These are phyloP conservation scores for Acanthoscelides obtectus DNA, from an alignment of 2,888 invertebrate genomes.

Conservation along the genomic window DNA sequence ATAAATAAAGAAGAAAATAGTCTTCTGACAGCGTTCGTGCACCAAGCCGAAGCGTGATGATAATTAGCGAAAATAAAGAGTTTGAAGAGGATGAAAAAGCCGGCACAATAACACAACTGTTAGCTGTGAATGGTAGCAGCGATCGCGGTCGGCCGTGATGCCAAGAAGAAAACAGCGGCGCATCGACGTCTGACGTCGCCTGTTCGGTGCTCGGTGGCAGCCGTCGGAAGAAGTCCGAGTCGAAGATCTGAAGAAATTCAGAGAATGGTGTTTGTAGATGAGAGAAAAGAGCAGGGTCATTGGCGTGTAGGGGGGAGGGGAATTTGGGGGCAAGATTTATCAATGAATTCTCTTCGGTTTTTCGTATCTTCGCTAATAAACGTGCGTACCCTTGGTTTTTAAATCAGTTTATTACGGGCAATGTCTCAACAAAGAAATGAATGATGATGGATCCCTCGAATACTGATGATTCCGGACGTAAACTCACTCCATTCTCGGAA, in stretches of 20 bases:
- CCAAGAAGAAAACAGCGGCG: neutral
- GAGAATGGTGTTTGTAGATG: neutral
- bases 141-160: neutral
- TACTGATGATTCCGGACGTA: too few species aligned
- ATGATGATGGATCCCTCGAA: too few species aligned
- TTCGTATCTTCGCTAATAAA: too few species aligned
- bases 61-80: neutral
- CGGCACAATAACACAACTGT: neutral
- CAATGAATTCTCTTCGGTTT: too few species aligned
- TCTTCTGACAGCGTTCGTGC: neutral
- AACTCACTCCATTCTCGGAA: too few species aligned
- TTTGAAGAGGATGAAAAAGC: neutral
- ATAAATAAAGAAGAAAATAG: neutral
- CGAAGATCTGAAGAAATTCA: neutral
- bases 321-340: neutral
- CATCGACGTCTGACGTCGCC: neutral
- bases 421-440: too few species aligned
- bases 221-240: neutral
- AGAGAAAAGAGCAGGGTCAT: neutral
- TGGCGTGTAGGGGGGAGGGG: neutral
- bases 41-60: neutral
- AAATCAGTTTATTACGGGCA: too few species aligned
- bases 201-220: neutral
- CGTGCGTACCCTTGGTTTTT: too few species aligned
- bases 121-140: neutral